Evolutionary conservation across 37 sponge, comb jelly and placozoan species (phyloP).

Genomic region (Beroe forskalii): DNA sequence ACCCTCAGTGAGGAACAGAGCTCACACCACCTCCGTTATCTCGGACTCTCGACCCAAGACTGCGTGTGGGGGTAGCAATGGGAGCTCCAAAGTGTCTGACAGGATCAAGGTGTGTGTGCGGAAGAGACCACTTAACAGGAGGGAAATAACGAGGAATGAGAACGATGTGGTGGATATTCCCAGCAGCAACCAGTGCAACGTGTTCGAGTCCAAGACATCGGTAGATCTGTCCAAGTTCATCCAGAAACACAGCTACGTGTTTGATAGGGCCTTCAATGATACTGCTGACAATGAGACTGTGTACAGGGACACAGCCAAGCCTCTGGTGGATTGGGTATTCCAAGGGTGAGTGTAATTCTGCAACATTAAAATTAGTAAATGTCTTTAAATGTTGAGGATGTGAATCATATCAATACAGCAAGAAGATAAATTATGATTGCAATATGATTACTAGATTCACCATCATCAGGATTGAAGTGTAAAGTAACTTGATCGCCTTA

Average conservation of each 20-base stretch:
- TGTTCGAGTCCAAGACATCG: constrained; percentile 88
- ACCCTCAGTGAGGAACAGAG: not conserved
- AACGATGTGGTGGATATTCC: constrained; percentile 13
- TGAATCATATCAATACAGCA: too few species aligned
- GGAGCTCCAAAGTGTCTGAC: constrained; percentile 31
- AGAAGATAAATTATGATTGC: too few species aligned
- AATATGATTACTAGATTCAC: too few species aligned
- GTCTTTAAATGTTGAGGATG: too few species aligned
- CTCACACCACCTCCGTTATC: constrained; percentile 4
- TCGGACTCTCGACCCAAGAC: not conserved
- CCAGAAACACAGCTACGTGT: constrained; percentile 81
- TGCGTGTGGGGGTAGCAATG: too few species aligned
- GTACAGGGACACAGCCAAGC: constrained; percentile 88
- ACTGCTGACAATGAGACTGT: constrained; percentile 77
- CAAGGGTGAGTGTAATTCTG: constrained; percentile 76
- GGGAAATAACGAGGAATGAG: constrained; percentile 60
- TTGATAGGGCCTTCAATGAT: constrained; percentile 93
- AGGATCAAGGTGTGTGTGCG: constrained; percentile 94
- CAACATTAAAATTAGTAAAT: too few species aligned
- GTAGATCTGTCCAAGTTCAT: constrained; percentile 96
- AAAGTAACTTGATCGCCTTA: too few species aligned
- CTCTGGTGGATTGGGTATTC: constrained; percentile 87
- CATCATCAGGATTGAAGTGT: too few species aligned
- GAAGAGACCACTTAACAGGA: constrained; percentile 92
- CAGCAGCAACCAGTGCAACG: constrained; percentile 52